These are phyloP conservation scores for Stegodyphus dumicola DNA, from an alignment of 1,140 invertebrate species.

Conservation along the genomic window DNA sequence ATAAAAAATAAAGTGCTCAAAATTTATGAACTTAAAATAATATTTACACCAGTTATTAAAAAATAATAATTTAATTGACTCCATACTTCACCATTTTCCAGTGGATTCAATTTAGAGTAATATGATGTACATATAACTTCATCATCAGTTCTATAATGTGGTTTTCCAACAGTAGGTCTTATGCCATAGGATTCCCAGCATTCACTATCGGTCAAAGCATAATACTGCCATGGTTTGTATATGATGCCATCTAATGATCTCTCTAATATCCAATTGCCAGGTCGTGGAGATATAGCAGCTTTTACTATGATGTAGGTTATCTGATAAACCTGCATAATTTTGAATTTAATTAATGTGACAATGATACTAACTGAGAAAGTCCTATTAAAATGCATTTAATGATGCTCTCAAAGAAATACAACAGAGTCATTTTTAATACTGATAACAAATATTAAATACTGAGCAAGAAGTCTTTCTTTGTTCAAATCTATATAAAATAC, in stretches of 20 bases:
- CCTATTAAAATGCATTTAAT: no score
- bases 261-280: slow-evolving; percentile 91
- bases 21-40: no score
- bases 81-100: slow-evolving; percentile 88
- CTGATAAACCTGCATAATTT: slow-evolving; percentile 82
- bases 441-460: no score
- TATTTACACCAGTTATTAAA: no score
- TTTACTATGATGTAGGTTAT: slow-evolving; percentile 91
- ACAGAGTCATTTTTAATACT: no score
- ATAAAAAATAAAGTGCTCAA: no score
- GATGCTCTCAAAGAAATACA: no score
- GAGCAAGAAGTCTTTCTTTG: no score
- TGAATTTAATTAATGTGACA: background rate
- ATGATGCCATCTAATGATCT: slow-evolving; percentile 80
- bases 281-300: slow-evolving; percentile 87
- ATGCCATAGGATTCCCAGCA: slow-evolving; percentile 82
- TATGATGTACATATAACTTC: slow-evolving; percentile 90
- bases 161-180: slow-evolving; percentile 70
- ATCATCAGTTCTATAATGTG: slow-evolving; percentile 78
- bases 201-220: slow-evolving; percentile 85
- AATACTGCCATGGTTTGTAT: slow-evolving; percentile 86
- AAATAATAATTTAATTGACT: background rate
- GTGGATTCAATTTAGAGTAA: slow-evolving; percentile 81
- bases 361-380: no score
- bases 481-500: no score